Conservation (phyloP, 1,140 invertebrate genomes). For the Ceratosolen fusciceps region DNA sequence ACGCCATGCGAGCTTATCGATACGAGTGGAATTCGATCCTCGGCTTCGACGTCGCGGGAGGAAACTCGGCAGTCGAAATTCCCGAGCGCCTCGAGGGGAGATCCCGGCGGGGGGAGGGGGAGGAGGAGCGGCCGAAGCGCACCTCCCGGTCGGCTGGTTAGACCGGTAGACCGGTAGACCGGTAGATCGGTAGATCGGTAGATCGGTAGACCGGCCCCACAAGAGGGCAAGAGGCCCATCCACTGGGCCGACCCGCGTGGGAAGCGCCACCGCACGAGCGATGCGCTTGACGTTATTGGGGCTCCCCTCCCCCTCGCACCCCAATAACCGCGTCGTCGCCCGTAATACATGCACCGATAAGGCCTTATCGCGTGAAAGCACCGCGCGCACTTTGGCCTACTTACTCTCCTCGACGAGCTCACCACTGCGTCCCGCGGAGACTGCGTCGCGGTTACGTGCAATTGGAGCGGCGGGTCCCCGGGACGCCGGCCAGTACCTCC, state of each 20-base stretch:
- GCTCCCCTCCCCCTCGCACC: not conserved
- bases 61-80: not conserved
- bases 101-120: no score
- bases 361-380: constrained; percentile 67
- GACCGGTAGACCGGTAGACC: no score
- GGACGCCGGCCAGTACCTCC: no score
- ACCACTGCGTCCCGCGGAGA: constrained; percentile 29
- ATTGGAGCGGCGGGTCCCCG: constrained; percentile 22
- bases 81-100: not conserved
- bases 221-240: no score
- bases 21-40: no score
- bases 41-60: no score
- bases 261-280: not conserved
- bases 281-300: not conserved
- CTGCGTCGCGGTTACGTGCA: constrained; percentile 28
- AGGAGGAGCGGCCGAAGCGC: not conserved
- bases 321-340: constrained; percentile 24
- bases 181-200: no score
- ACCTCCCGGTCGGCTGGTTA: no score
- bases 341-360: constrained; percentile 56
- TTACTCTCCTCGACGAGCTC: constrained; percentile 53
- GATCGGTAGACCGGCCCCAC: no score
- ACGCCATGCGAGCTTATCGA: not conserved
- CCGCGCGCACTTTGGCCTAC: constrained; percentile 60
- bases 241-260: constrained; percentile 16